Evolutionary conservation across 2,797 vertebrate species (phyloP), one percentile per base, ranked within the genome.

Genomic region (Sandelia bainsii): DNA sequence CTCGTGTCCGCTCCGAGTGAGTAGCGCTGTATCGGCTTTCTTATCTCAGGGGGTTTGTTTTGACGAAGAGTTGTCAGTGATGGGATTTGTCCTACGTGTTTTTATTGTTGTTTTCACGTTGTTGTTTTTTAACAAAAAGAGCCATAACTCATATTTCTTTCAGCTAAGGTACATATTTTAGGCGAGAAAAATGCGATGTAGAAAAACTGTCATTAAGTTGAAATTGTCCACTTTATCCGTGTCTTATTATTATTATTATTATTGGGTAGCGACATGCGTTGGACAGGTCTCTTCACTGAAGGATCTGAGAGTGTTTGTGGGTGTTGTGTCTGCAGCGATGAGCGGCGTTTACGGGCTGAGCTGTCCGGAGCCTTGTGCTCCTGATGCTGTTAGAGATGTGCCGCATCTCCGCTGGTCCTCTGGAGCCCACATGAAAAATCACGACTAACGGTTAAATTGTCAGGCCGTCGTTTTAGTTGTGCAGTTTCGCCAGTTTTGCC

Each of bases 11-110:
- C 10, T 20, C 10, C 4, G 25, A 14, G 13, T 17, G 50, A 23
- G 25, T n/a, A 17, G 12, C 12, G 12, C 5, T 1, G 1, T 23
- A 4, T 61, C 23, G 22, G 13, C 25, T 48, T 10, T 16, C 12
- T 51, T 10, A 3, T 19, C 17, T 37, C 5, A 3, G 44, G 34
- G 12, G 1, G 49, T 71, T 79, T 82, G 65, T 80, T 77, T 62
- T 54, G 53, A 40, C 20, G 50, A 42, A 72, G 72, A 77, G 48
- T 62, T 59, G n/a, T 71, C 45, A 22, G n/a, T n/a, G n/a, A n/a
- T n/a, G n/a, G n/a, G n/a, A n/a, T n/a, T n/a, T n/a, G 66, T 46
- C 49, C 32, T 8, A 34, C 32, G 8, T 8, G 32, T 34, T 34
- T 34, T 32, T 32, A 32, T 32, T 32, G 29, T 8, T 8, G 29